These are phyloP conservation scores for Daktulosphaira vitifoliae DNA, from an alignment of 1,140 invertebrate genomes.

Conservation along the genomic window DNA sequence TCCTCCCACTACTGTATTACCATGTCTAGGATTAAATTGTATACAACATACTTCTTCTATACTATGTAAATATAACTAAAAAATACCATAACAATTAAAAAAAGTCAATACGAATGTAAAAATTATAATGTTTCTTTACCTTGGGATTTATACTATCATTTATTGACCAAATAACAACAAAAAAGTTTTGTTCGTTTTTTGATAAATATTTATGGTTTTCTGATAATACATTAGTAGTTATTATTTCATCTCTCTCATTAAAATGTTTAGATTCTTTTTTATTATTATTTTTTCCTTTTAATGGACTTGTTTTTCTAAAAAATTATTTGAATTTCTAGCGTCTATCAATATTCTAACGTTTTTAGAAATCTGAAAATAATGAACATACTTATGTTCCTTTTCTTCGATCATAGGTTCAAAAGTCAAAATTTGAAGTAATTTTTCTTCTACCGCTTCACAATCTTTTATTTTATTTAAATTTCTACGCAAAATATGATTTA, in stretches of 20 bases:
- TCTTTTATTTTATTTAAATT: constrained; percentile 8
- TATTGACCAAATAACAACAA: constrained; percentile 14
- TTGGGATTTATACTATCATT: constrained; percentile 12
- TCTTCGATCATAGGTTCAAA: background rate
- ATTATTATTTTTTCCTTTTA: background rate
- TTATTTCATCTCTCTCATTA: background rate
- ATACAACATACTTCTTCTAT: constrained; percentile 9
- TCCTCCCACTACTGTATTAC: constrained; percentile 15
- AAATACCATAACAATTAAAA: background rate
- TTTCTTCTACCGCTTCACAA: constrained; percentile 6
- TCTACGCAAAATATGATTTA: background rate
- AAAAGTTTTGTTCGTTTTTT: constrained; percentile 9
- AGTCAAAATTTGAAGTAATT: background rate
- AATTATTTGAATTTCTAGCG: background rate
- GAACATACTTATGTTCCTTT: constrained; percentile 1
- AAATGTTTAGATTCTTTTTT: background rate
- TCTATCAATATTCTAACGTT: constrained; percentile 20
- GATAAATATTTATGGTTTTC: background rate
- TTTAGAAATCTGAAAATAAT: constrained; percentile 1
- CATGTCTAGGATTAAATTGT: constrained; percentile 17
- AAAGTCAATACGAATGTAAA: too few relatives aligned
- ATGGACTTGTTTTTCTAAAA: background rate
- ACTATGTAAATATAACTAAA: constrained; percentile 15
- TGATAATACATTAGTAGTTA: background rate
- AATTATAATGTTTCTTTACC: too few relatives aligned